These are phyloP conservation scores for Nomada fucata DNA, from an alignment of 2,888 invertebrate genomes.

Conservation along the genomic window DNA sequence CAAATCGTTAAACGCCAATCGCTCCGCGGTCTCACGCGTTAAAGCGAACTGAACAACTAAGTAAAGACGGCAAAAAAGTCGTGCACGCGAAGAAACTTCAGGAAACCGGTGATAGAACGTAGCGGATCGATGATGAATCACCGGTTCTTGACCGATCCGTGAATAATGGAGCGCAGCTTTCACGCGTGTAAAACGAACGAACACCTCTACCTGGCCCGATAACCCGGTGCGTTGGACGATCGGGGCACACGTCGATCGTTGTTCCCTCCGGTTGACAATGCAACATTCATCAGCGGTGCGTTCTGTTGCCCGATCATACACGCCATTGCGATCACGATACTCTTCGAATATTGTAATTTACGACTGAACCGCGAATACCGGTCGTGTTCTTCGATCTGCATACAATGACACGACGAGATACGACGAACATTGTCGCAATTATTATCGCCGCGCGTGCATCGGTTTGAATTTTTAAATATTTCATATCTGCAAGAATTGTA, in stretches of 20 bases:
- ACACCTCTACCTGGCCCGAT: too few relatives aligned
- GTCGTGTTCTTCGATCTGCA: constrained; percentile 61
- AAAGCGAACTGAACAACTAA: background rate
- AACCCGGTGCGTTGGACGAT: background rate
- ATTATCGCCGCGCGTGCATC: constrained; percentile 60
- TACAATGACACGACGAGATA: constrained; percentile 56
- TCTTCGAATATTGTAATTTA: constrained; percentile 56
- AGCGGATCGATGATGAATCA: constrained; percentile 47
- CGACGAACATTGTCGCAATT: constrained; percentile 49
- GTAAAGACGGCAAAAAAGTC: background rate
- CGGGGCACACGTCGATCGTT: background rate
- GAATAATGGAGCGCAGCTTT: constrained; percentile 52
- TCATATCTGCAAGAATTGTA: constrained; percentile 11
- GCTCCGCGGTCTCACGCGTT: background rate
- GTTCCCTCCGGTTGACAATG: constrained; percentile 27
- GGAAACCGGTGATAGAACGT: constrained; percentile 21
- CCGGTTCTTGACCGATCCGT: constrained; percentile 32
- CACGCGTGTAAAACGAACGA: constrained; percentile 32
- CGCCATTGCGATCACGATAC: constrained; percentile 54
- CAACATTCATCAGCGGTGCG: constrained; percentile 15
- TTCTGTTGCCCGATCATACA: constrained; percentile 4
- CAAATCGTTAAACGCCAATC: constrained; percentile 23
- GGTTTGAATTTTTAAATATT: constrained; percentile 46
- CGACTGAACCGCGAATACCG: constrained; percentile 46
- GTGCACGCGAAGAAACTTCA: constrained; percentile 17